These are phyloP conservation scores for Hypotaenidia okinawae DNA, from an alignment of 2,797 vertebrate genomes.

Conservation along the genomic window DNA sequence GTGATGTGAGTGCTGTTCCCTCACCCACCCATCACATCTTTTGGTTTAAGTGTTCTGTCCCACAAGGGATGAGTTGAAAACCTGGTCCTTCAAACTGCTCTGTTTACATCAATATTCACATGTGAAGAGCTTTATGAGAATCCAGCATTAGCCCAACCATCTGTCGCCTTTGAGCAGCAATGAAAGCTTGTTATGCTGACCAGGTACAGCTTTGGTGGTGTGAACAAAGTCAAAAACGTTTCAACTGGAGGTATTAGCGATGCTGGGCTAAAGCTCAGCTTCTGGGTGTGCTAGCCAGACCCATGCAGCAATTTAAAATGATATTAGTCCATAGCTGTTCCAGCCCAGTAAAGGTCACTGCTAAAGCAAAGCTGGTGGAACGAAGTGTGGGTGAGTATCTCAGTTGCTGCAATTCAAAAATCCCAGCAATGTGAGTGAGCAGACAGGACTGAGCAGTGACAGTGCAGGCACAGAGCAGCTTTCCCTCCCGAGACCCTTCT, in stretches of 20 bases:
- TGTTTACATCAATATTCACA: background rate
- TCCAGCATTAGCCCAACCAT: background rate
- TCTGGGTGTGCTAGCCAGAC: background rate
- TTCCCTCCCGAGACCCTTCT: background rate
- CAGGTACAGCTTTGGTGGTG: background rate
- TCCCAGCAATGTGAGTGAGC: background rate
- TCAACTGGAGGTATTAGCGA: background rate
- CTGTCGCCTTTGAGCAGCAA: background rate
- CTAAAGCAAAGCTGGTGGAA: background rate
- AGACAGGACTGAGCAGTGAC: background rate
- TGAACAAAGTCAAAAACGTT: background rate
- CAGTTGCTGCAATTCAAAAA: background rate
- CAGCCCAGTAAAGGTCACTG: background rate
- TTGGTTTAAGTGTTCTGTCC: background rate
- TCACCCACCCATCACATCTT: background rate
- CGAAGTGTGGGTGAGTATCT: background rate
- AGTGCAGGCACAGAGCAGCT: background rate
- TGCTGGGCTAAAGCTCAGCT: background rate
- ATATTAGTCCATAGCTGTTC: background rate
- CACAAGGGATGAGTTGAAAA: background rate
- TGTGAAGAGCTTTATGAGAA: background rate
- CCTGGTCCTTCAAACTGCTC: background rate
- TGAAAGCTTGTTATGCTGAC: background rate
- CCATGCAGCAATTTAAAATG: background rate
- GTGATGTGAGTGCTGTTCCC: background rate